A percentile compares a stretch with the other conserved stretches of the same genome.
phyloP scores from a whole-genome alignment of 2,113 vertebrate genomes.

The Pygoscelis adeliae region DNA sequence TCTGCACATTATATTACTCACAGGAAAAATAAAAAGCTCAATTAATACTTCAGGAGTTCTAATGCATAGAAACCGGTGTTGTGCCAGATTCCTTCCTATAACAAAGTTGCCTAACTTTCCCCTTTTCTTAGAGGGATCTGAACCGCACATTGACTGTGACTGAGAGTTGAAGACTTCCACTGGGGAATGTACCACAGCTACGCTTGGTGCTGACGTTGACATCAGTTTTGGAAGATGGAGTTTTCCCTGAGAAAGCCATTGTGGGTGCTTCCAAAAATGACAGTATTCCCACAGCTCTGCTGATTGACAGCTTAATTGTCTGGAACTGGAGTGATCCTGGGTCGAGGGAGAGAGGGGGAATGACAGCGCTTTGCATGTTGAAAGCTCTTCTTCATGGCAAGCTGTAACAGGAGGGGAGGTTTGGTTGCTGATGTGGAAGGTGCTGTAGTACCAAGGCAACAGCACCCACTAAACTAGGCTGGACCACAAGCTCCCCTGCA shows the following conservation, averaged over 20 bases:
- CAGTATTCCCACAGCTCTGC: neutral
- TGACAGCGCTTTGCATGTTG: neutral
- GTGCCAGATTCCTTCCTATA: neutral
- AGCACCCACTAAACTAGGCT: neutral
- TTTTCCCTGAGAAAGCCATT: neutral
- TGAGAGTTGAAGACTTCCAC: neutral
- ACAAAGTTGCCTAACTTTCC: neutral
- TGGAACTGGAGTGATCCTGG: neutral
- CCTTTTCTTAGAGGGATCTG: neutral
- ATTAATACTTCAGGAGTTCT: neutral
- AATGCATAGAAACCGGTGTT: neutral
- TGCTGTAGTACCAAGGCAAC: neutral
- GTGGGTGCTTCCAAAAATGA: neutral
- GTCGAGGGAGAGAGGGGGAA: neutral
- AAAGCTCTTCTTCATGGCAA: neutral
- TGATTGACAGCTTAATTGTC: neutral
- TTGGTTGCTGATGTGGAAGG: neutral
- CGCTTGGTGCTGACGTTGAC: neutral
- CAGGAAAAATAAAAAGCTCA: neutral
- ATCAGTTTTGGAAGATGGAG: neutral
- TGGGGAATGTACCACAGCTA: neutral
- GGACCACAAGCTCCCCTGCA: neutral
- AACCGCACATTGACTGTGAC: fast-evolving
- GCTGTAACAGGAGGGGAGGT: neutral
- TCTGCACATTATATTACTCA: neutral